Base-by-base conservation (phyloP, 1,140 invertebrate species). In the Papilio helenus region DNA sequence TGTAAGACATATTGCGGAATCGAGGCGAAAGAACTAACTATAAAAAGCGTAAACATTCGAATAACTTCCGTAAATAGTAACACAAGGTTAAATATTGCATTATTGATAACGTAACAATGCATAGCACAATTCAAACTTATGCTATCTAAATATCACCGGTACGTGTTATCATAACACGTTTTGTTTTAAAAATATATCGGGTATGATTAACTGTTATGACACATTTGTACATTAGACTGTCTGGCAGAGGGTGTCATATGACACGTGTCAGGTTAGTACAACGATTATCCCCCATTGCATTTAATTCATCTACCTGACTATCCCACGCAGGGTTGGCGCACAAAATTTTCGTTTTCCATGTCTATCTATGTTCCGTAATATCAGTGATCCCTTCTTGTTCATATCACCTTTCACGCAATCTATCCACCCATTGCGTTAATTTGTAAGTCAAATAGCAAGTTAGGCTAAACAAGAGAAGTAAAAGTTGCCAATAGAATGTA, bases 81-180 rank as follows among this genome's bases (percentile, higher is more conserved):
- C 61, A 29, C 61, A 68, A 68, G 61, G 61, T 68, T 68, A 61
- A 14, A 61, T 26, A 34, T 44, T 44, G 72, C 72, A 73, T 44
- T 49, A 73, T 73, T 73, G 72, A 49, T 73, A 73, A 73, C 72
- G 72, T 73, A 44, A 73, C 72, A 18, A 44, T 73, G 44, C n/a
- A 23, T 12, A 49, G 16, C 46, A 74, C 34, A 74, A 74, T 74
- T 16, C 72, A 74, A 29, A 20, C 34, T 55, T 58, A 16, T 55
- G 46, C 74, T 76, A 76, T 76, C 34, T 76, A 76, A 58, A 76
- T 76, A 76, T 39, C 74, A 23, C 23, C 74, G 74, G 34, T 34
- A 76, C 4, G 46, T 55, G 46, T 76, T 58, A 76, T 55, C 26
- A 76, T 76, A 76, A 76, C 74, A 76, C 7, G 74, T 58, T 55